Evolutionary conservation across 2,797 vertebrate species (phyloP), one percentile per base, ranked within the genome.

Genomic region (Mustela erminea): DNA sequence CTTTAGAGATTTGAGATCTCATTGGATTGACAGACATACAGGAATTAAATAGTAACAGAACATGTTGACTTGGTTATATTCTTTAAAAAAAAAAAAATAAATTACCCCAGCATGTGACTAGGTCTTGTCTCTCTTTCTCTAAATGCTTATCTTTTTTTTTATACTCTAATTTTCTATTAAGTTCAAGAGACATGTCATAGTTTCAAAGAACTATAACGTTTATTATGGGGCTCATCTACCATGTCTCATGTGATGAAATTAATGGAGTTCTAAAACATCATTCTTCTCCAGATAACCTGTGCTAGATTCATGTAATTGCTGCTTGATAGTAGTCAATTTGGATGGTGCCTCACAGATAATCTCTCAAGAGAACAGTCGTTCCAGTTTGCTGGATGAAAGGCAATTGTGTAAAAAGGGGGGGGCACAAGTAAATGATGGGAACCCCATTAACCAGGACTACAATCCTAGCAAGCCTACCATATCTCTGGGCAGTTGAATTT

Each of bases 301-400:
- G 58, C 68, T 80, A 78, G 62, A 84, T 35, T 75, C 58, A 49
- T 18, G 17, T 20, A 90, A 46, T 29, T 92, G 60, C 43, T 92
- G 38, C 12, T 81, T n/a, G 25, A 43, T 17, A 86, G 29, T 29
- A 43, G 88, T 86, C 38, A 21, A 14, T 82, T 77, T 83, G 86
- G 75, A 78, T 43, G 74, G 52, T 23, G 21, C 74, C 52, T 75
- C 52, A 54, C 8, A 27, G 70, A 85, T 82, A 89, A 86, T 86
- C 52, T 89, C 84, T 85, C 86, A 94, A 58, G 49, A 85, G 52
- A 94, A 62, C 32, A 89, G 56, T 3, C 77, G 87, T 85, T 91
- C 58, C 95, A 95, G 72, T 70, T 62, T 95, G 72, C 87, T 86
- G 18, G 25, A 38, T 75, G 35, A 89, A 94, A 95, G 49, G 54